phyloP scores from a whole-genome alignment of 2,888 invertebrate species.

The Chrysina gloriosa region DNA sequence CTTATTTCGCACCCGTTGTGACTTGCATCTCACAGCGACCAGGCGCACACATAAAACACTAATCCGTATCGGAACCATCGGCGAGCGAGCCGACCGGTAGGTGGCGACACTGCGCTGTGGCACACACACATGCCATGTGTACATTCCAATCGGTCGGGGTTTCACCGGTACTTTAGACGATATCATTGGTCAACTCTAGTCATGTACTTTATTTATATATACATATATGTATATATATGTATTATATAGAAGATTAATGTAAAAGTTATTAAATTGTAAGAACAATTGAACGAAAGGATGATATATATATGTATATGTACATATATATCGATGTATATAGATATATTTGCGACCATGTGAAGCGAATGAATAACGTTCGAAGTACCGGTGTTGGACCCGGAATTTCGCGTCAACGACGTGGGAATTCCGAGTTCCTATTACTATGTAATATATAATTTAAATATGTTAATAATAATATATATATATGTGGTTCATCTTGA shows the following conservation, averaged over 20 bases:
- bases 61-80: conserved; percentile 65
- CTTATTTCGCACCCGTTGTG: no score
- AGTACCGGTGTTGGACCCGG: conserved; percentile 52
- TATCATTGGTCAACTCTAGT: conserved; percentile 45
- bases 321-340: conserved; percentile 32
- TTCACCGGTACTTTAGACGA: conserved; percentile 43
- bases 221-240: conserved; percentile 17
- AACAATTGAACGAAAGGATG: no score
- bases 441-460: conserved; percentile 56
- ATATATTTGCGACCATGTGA: neutral
- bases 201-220: conserved; percentile 22
- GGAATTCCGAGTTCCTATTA: conserved; percentile 58
- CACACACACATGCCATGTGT: conserved; percentile 34
- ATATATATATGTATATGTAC: conserved; percentile 33
- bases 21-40: conserved; percentile 56
- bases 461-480: conserved; percentile 48
- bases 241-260: conserved; percentile 18
- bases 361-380: conserved; percentile 39
- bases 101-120: conserved; percentile 34
- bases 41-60: conserved; percentile 64
- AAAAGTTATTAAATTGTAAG: conserved; percentile 6
- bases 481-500: conserved; percentile 59
- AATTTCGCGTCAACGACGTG: conserved; percentile 50
- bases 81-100: conserved; percentile 47
- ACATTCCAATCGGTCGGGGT: conserved; percentile 30